Evolutionary conservation across 2,888 invertebrate species (phyloP), one percentile per base, ranked within the genome.

Genomic region (Pinctada fucata): DNA sequence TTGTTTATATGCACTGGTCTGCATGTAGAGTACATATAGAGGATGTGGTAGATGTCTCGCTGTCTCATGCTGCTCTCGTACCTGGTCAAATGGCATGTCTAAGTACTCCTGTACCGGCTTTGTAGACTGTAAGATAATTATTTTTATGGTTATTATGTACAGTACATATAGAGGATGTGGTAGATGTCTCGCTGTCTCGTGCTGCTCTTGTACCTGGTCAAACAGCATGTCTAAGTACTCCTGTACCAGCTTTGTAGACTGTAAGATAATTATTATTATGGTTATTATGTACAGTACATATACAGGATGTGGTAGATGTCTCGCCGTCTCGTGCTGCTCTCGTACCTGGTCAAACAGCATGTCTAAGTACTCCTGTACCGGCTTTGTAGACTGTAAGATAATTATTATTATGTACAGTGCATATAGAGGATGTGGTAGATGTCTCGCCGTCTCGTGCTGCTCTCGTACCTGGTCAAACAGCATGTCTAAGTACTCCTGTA

Each of bases 81-180:
- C 95, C 88, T 96, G 95, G 91, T 97, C 96, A 78, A 96, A 94
- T 3, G 96, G 95, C 86, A 97, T 94, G 51, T 96, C 96, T 72
- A 98, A 94, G 87, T 97, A 96, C 88, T 97, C 96, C 93, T 98
- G 97, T 31, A 98, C 93, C 0, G 98, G 97, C 91, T 96, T 96
- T 0, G 97, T 97, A 0, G 97, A 95, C 94, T 95, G 93, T 2
- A 79, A 81, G 45, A 3, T n/a, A 67, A 63, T 31, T 31, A 31
- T 31, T 31, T 1, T 31, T 31, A 31, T 31, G 31, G 31, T 1
- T 31, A 31, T 31, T 31, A 96, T 95, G 93, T 96, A 98, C 4
- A 97, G 94, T 83, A 97, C 94, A 92, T 97, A 98, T 31, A 98
- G 93, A 0, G 97, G 95, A 63, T 95, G 94, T 0, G 97, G 96